phyloP scores from a whole-genome alignment of 2,888 invertebrate genomes.

The Trichopria drosophilae region DNA sequence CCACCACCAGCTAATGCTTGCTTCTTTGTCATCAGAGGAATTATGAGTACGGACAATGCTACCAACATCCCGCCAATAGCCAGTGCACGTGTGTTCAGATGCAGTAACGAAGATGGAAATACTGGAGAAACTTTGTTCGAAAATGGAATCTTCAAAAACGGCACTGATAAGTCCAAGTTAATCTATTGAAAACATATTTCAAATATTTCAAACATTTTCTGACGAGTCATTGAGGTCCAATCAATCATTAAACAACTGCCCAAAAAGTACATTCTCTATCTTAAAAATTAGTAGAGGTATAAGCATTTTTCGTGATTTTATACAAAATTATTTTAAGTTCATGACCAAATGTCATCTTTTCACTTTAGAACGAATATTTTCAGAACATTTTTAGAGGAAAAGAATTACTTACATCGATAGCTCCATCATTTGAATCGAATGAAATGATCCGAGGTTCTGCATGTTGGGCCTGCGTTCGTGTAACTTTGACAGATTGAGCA shows the following conservation, averaged over 20 bases:
- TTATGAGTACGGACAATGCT: conserved; percentile 62
- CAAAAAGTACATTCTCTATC: too few species aligned
- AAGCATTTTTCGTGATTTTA: too few species aligned
- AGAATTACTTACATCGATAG: conserved; percentile 66
- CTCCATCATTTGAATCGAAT: conserved; percentile 63
- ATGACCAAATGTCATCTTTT: too few species aligned
- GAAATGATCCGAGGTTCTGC: conserved; percentile 61
- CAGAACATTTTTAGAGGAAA: too few species aligned
- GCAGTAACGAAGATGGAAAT: conserved; percentile 61
- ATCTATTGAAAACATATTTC: conserved; percentile 66
- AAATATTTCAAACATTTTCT: too few species aligned
- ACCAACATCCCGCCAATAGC: conserved; percentile 64
- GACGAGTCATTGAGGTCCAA: too few species aligned
- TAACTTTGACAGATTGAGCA: neutral
- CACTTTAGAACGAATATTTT: too few species aligned
- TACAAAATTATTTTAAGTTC: too few species aligned
- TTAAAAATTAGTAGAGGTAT: conserved; percentile 8
- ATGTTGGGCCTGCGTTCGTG: neutral
- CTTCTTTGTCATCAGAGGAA: conserved; percentile 57
- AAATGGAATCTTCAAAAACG: conserved; percentile 70
- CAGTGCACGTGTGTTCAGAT: conserved; percentile 66
- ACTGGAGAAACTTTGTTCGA: conserved; percentile 53
- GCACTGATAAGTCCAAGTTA: conserved; percentile 68
- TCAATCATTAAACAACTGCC: too few species aligned
- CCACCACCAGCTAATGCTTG: too few species aligned